These are phyloP conservation scores for Plagodis pulveraria DNA, from an alignment of 2,888 invertebrate species.

Conservation along the genomic window DNA sequence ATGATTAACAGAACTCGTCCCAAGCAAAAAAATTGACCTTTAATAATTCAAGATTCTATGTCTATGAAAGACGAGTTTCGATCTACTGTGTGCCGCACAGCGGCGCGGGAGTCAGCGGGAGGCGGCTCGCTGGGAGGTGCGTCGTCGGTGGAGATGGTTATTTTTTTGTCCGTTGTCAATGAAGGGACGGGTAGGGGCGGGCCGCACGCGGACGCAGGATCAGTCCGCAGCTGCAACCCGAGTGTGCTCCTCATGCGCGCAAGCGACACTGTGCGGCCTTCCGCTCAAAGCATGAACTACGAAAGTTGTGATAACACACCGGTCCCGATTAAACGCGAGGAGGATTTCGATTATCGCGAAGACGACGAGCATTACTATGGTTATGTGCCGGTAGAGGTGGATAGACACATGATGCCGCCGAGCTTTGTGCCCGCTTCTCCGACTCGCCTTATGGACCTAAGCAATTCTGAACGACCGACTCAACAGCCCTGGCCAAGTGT, in stretches of 20 bases:
- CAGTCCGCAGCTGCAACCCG: conserved; percentile 62
- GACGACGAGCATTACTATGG: conserved; percentile 74
- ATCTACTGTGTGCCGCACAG: conserved; percentile 20
- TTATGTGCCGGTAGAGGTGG: conserved; percentile 68
- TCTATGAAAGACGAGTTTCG: no score
- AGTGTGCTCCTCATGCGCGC: conserved; percentile 59
- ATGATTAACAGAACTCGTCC: no score
- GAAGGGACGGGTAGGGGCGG: conserved; percentile 81
- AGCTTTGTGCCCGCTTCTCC: conserved; percentile 71
- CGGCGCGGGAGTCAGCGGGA: conserved; percentile 49
- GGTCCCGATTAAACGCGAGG: conserved; percentile 75
- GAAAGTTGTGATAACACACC: conserved; percentile 63
- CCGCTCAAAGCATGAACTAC: conserved; percentile 69
- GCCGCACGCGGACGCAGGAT: conserved; percentile 58
- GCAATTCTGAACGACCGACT: conserved; percentile 67
- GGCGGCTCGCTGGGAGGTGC: conserved; percentile 71
- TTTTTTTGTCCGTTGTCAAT: conserved; percentile 83
- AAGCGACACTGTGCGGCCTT: conserved; percentile 49
- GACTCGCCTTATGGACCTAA: conserved; percentile 75
- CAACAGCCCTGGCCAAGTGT: conserved; percentile 64
- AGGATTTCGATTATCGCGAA: conserved; percentile 66
- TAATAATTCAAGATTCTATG: no score
- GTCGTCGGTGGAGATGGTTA: conserved; percentile 67
- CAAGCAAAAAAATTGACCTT: no score
- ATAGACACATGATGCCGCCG: conserved; percentile 58